phyloP scores from a whole-genome alignment of 2,797 vertebrate species.

The Cryptoblepharus egeriae region DNA sequence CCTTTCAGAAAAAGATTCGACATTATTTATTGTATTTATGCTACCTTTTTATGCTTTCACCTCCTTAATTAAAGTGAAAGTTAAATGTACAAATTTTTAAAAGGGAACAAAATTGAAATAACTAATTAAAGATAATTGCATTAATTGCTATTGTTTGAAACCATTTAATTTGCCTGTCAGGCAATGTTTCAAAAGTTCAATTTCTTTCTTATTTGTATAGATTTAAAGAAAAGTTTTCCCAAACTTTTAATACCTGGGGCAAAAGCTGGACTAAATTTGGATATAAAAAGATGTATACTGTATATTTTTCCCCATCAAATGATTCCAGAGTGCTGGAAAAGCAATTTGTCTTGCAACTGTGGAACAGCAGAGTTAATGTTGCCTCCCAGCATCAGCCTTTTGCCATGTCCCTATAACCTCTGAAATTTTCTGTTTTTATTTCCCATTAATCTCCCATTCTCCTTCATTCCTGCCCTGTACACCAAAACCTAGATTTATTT shows the following conservation, averaged over 20 bases:
- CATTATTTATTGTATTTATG: constrained; percentile 49
- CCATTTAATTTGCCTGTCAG: constrained; percentile 51
- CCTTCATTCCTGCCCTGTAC: not conserved
- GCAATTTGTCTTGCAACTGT: not conserved
- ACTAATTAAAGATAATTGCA: constrained; percentile 56
- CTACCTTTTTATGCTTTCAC: constrained; percentile 44
- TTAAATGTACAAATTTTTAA: constrained; percentile 47
- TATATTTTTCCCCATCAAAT: not conserved
- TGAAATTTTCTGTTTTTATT: no score
- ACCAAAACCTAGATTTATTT: not conserved
- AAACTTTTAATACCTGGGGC: not conserved
- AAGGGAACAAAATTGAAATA: constrained; percentile 53
- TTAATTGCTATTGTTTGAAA: constrained; percentile 52
- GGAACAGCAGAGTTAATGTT: not conserved
- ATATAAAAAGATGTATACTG: not conserved
- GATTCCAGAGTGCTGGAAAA: not conserved
- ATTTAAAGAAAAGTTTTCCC: not conserved
- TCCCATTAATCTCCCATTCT: no score
- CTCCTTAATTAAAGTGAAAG: constrained; percentile 61
- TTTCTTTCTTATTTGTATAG: not conserved
- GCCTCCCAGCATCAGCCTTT: not conserved
- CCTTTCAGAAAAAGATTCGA: constrained; percentile 20
- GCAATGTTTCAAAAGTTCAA: constrained; percentile 54
- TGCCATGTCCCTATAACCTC: not conserved
- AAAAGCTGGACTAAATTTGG: not conserved